These are phyloP conservation scores for Sarcoramphus papa DNA, from an alignment of 2,797 vertebrate genomes.

Conservation along the genomic window DNA sequence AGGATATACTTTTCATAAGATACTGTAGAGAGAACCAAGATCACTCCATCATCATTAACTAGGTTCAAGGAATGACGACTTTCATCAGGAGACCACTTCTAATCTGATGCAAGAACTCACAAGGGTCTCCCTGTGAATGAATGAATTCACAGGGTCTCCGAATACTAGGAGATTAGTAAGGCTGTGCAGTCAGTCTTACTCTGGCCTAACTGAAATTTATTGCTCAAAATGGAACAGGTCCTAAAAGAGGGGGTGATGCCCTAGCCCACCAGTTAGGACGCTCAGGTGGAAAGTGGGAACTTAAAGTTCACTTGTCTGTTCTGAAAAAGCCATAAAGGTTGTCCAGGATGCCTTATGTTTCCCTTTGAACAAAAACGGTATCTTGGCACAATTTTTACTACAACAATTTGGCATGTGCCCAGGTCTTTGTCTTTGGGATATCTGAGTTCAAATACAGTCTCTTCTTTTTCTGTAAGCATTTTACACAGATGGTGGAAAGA, in stretches of 20 bases:
- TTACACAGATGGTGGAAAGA: background rate
- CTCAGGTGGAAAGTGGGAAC: background rate
- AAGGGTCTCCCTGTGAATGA: background rate
- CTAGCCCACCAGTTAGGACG: background rate
- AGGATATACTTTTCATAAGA: background rate
- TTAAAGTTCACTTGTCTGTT: background rate
- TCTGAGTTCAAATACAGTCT: background rate
- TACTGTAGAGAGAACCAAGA: background rate
- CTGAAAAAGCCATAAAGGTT: background rate
- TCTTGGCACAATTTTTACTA: background rate
- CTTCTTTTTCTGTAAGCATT: background rate
- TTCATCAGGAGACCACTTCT: background rate
- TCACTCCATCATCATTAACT: background rate
- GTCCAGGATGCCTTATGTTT: background rate
- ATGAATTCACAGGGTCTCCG: background rate
- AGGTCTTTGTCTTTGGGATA: background rate
- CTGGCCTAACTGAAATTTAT: background rate
- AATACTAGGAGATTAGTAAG: background rate
- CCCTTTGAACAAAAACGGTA: background rate
- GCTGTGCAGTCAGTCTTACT: background rate
- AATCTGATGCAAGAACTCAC: background rate
- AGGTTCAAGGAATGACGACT: background rate
- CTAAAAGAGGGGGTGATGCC: background rate
- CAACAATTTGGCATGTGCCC: background rate
- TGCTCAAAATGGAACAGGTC: background rate